Evolutionary conservation across 2,113 vertebrate genomes (phyloP).

Genomic region (Entomyzon cyanotis): DNA sequence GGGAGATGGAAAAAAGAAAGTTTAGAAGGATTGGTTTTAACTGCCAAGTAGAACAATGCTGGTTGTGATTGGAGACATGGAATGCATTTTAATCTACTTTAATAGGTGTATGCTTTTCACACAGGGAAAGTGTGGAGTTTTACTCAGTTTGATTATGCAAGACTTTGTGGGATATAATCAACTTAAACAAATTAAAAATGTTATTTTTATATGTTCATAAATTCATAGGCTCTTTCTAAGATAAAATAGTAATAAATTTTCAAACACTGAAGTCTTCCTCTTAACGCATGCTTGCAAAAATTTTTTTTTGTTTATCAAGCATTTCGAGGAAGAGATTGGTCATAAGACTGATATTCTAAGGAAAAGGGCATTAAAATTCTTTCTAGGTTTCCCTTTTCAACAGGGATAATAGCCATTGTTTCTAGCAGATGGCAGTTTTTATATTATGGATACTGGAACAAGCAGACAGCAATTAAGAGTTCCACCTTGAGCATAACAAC

Average conservation of each 20-base stretch:
- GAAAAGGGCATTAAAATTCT: neutral
- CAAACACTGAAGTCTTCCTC: neutral
- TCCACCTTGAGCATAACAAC: neutral
- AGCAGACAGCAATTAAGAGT: neutral
- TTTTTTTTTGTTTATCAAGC: neutral
- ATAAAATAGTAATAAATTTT: neutral
- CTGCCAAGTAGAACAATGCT: neutral
- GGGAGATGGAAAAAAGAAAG: neutral
- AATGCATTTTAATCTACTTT: constrained; percentile 27
- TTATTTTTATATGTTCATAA: constrained; percentile 14
- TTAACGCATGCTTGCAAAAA: neutral
- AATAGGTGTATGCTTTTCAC: constrained; percentile 11
- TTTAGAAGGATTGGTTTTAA: neutral
- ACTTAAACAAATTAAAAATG: neutral
- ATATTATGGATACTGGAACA: neutral
- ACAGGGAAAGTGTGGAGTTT: neutral
- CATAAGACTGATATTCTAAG: neutral
- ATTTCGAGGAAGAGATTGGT: neutral
- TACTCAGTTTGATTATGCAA: neutral
- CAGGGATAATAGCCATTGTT: neutral
- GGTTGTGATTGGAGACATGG: neutral
- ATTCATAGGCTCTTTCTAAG: neutral
- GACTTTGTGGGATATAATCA: constrained; percentile 2
- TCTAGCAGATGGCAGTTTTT: neutral
- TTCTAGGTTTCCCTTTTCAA: neutral